Evolutionary conservation across 2,113 vertebrate species (phyloP).

Genomic region (Neogale vison): DNA sequence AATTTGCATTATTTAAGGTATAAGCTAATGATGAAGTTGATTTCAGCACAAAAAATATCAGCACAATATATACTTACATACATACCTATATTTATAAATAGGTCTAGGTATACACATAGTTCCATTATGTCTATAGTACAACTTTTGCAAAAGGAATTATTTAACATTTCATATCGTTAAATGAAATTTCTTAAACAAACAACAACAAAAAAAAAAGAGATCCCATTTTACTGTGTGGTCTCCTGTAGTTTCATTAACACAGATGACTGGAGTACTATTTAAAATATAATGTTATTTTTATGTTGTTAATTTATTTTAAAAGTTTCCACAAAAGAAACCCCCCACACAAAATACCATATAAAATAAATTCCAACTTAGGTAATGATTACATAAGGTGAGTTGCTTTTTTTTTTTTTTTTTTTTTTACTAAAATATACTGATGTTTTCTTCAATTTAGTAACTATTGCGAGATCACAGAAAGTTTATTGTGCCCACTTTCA

Average conservation of each 20-base stretch:
- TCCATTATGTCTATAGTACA: neutral
- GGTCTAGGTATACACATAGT: neutral
- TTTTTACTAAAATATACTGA: neutral
- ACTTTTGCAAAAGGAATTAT: slow-evolving; percentile 70
- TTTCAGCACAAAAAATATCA: neutral
- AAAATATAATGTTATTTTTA: slow-evolving; percentile 68
- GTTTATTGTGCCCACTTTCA: neutral
- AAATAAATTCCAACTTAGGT: neutral
- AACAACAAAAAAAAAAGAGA: slow-evolving; percentile 36
- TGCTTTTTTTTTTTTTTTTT: too few species aligned
- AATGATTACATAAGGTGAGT: neutral
- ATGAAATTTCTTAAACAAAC: slow-evolving; percentile 43
- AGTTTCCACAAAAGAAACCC: neutral
- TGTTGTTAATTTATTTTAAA: slow-evolving; percentile 48
- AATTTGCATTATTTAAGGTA: neutral
- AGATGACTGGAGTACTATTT: slow-evolving; percentile 54
- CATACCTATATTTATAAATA: neutral
- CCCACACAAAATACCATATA: neutral
- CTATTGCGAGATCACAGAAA: neutral
- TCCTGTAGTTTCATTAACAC: slow-evolving; percentile 43
- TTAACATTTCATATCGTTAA: slow-evolving; percentile 72
- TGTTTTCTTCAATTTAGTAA: neutral
- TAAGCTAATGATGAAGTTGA: neutral
- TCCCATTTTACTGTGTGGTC: slow-evolving; percentile 41
- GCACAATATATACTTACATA: neutral